A percentile compares a stretch with the other conserved stretches of the same genome.
These are phyloP conservation scores for Canis aureus DNA, from an alignment of 2,113 vertebrate species.

Conservation along the genomic window DNA sequence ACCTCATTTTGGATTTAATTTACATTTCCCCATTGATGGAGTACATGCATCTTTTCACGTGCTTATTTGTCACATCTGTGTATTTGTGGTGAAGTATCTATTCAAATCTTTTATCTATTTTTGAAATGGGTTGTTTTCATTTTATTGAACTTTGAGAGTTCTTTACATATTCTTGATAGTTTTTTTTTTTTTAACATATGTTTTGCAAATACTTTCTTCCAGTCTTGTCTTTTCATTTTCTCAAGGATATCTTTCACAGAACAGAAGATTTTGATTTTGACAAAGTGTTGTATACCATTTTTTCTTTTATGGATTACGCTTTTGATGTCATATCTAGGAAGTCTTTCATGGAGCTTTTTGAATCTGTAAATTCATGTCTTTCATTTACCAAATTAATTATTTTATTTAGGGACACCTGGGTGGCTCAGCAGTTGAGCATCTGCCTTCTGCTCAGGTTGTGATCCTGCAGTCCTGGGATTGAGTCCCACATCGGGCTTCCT, in stretches of 20 bases:
- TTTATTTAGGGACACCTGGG: too few species aligned
- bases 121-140: background rate
- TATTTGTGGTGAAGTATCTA: background rate
- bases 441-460: too few species aligned
- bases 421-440: too few species aligned
- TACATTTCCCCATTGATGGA: background rate
- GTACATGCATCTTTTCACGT: background rate
- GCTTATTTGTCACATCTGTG: background rate
- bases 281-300: background rate
- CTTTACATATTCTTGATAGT: background rate
- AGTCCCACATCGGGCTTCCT: too few species aligned
- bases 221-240: constrained; percentile 6
- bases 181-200: background rate
- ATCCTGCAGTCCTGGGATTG: too few species aligned
- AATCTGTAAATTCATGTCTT: constrained; percentile 18
- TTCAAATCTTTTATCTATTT: background rate
- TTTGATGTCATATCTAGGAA: background rate
- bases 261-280: constrained; percentile 1
- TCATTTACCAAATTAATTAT: background rate
- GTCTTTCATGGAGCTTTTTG: background rate
- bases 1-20: background rate
- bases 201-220: background rate
- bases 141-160: background rate
- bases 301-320: background rate
- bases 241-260: background rate